phyloP scores from a whole-genome alignment of 2,888 invertebrate species.

The Pimpla rufipes region DNA sequence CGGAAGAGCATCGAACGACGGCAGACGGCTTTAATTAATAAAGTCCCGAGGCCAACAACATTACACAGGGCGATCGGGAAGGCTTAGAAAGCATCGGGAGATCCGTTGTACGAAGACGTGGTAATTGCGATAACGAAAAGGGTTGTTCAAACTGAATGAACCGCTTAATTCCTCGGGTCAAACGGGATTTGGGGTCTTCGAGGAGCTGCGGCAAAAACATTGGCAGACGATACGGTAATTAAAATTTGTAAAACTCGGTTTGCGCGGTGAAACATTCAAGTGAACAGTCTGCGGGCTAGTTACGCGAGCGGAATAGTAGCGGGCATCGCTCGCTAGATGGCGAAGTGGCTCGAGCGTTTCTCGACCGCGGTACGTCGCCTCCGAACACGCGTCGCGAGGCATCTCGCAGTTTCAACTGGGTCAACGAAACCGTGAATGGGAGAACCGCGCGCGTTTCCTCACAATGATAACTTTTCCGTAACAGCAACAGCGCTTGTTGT shows the following conservation, averaged over 20 bases:
- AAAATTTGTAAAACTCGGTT: background rate
- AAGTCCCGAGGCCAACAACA: conserved; percentile 43
- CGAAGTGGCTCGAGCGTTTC: too few species aligned
- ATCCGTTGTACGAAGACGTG: background rate
- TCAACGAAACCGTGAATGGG: too few species aligned
- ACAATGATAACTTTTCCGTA: too few species aligned
- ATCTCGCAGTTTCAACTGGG: too few species aligned
- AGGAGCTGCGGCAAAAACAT: background rate
- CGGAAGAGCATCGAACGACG: conserved; percentile 36
- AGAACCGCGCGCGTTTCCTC: too few species aligned
- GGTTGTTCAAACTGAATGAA: background rate
- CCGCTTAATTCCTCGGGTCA: background rate
- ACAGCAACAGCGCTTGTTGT: too few species aligned
- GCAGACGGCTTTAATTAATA: conserved; percentile 55
- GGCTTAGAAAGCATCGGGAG: background rate
- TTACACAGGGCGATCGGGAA: conserved; percentile 21
- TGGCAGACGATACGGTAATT: background rate
- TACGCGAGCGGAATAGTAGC: background rate
- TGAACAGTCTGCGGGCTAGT: background rate
- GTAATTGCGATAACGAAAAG: conserved; percentile 28
- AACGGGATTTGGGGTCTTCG: background rate
- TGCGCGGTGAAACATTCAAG: background rate
- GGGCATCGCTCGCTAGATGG: too few species aligned
- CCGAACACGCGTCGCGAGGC: background rate
- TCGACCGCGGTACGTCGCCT: too few species aligned